A percentile compares a stretch with the other conserved stretches of the same genome.
phyloP scores from a whole-genome alignment of 92 coral and sea anemone species.

The Zoanthus solanderi region DNA sequence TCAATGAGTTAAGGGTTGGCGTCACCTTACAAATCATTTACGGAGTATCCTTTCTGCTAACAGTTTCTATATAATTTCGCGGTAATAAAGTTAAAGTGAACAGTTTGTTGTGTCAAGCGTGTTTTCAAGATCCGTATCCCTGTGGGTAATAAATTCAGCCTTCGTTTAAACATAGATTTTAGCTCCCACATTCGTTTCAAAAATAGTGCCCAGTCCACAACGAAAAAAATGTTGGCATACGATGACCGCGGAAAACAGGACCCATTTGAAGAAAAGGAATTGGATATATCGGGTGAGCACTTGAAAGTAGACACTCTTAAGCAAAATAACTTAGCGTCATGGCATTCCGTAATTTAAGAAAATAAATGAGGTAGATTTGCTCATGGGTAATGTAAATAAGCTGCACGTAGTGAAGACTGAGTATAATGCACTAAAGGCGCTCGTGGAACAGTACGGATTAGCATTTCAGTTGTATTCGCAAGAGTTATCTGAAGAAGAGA shows the following conservation, averaged over 20 bases:
- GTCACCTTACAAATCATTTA: too few relatives aligned
- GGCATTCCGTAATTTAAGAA: conserved; percentile 36
- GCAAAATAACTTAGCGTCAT: conserved; percentile 5
- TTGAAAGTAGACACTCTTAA: conserved; percentile 19
- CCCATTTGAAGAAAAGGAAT: conserved; percentile 2
- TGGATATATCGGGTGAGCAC: conserved; percentile 11
- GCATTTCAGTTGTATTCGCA: background rate
- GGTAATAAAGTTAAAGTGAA: too few relatives aligned
- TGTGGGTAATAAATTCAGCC: too few relatives aligned
- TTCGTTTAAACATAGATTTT: too few relatives aligned
- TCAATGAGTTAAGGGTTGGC: too few relatives aligned
- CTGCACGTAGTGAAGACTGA: too few relatives aligned
- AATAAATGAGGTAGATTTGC: conserved; percentile 6
- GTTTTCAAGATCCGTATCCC: too few relatives aligned
- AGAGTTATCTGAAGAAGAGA: conserved; percentile 28
- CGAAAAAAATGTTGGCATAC: background rate
- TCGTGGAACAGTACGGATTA: background rate
- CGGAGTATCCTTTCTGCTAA: too few relatives aligned
- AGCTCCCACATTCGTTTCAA: conserved; percentile 21
- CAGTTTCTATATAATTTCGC: too few relatives aligned
- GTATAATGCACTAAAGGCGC: too few relatives aligned
- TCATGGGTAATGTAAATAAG: too few relatives aligned
- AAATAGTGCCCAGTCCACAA: background rate
- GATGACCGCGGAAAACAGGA: background rate
- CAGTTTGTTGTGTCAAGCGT: too few relatives aligned